Base-by-base conservation (phyloP, 1,140 invertebrate species). In the Drosophila eugracilis region DNA sequence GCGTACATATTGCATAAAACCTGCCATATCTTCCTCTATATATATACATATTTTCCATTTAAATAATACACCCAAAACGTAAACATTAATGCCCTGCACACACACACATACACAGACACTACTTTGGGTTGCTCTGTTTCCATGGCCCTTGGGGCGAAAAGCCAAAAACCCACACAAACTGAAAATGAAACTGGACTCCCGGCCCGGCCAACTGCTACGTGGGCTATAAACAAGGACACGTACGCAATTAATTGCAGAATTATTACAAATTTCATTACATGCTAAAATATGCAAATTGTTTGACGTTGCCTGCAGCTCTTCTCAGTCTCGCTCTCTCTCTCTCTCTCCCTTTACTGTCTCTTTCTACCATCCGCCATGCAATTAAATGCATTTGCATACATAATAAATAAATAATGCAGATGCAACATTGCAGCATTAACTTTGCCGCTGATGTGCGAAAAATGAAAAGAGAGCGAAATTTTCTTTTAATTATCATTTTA, bases 261-360 rank as follows among this genome's bases (percentile, higher is more conserved):
- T 88, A 88, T 88, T 89, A 83, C 83, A 88, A 88, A 88, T 88
- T 88, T 88, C 84, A 88, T 88, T 88, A 88, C 84, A 88, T 81
- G 83, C 78, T 88, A 88, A 88, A 88, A 88, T 88, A 88, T 88
- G 83, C 84, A 88, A 88, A 88, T 88, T 88, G 78, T 88, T 83
- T 88, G 74, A 78, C 63, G 57, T 58, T 55, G 63, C 47, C 52
- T 34, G 28, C 37, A 30, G 44, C 67, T 7, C 32, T 14, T 3
- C 50, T 39, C n/a, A 7, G 39, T 34, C 42, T n/a, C 5, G 26
- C 15, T 12, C 41, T 5, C 49, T 17, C 52, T 19, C 19, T n/a
- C 50, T 10, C 14, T 2, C 1, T 37, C n/a, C 14, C 36, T 34
- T 15, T 4, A n/a, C 17, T 26, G 15, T 39, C 36, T 22, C 53